Evolutionary conservation across 92 coral and sea anemone genomes (phyloP).

Genomic region (Bergia sp.): DNA sequence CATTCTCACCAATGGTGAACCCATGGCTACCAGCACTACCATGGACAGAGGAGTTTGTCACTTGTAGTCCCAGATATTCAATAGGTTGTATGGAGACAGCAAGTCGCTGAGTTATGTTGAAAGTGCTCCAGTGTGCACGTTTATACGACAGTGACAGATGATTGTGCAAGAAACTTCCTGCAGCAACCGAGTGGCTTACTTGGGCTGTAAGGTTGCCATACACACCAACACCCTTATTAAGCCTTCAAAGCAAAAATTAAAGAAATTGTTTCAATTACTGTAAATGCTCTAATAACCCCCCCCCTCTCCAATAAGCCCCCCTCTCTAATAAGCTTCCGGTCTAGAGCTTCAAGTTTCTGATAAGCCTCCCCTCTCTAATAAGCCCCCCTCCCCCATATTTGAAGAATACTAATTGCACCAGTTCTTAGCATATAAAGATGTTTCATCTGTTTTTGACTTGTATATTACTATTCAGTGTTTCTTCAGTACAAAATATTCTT

Average conservation of each 20-base stretch:
- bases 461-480: too few species aligned
- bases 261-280: background rate
- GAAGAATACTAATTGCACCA: too few species aligned
- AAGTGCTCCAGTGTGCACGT: constrained; percentile 73
- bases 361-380: too few species aligned
- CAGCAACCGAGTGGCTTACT: constrained; percentile 68
- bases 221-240: constrained; percentile 65
- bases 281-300: too few species aligned
- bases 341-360: too few species aligned
- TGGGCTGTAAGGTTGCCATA: constrained; percentile 50
- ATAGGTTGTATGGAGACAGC: constrained; percentile 48
- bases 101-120: background rate
- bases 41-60: constrained; percentile 58
- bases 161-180: constrained; percentile 55
- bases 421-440: too few species aligned
- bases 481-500: too few species aligned
- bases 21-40: constrained; percentile 39
- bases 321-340: too few species aligned
- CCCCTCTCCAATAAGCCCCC: too few species aligned
- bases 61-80: constrained; percentile 34
- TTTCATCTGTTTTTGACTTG: too few species aligned
- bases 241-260: constrained; percentile 49
- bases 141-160: constrained; percentile 59
- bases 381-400: too few species aligned
- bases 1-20: constrained; percentile 80